A percentile compares a stretch with the other conserved stretches of the same genome.
These are phyloP conservation scores for Crocallis elinguaria DNA, from an alignment of 2,888 invertebrate genomes.

Conservation along the genomic window DNA sequence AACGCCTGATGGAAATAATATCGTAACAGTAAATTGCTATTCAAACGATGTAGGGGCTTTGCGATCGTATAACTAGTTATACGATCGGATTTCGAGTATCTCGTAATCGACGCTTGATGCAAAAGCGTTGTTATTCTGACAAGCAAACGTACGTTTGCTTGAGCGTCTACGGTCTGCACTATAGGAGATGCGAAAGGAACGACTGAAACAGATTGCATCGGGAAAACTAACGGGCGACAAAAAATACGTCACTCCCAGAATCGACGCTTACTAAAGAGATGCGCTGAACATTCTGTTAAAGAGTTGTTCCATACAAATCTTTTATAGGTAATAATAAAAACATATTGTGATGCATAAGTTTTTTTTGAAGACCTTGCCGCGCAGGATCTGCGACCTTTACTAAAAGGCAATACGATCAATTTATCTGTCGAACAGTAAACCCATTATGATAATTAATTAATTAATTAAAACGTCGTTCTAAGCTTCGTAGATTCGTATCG, in stretches of 20 bases:
- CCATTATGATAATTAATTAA: slow-evolving; percentile 32
- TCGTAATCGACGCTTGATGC: too few species aligned
- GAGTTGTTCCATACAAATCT: slow-evolving; percentile 53
- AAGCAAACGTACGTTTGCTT: too few species aligned
- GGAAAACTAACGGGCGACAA: slow-evolving; percentile 85
- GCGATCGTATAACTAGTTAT: too few species aligned
- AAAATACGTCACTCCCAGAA: slow-evolving; percentile 80
- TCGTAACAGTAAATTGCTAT: not conserved
- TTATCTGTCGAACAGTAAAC: slow-evolving; percentile 31
- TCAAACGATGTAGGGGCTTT: not conserved
- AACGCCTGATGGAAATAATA: not conserved
- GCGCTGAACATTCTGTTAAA: slow-evolving; percentile 15
- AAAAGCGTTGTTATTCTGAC: too few species aligned
- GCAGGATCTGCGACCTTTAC: slow-evolving; percentile 45
- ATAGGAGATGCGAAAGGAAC: slow-evolving; percentile 64
- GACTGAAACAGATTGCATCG: slow-evolving; percentile 83
- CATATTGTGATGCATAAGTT: slow-evolving; percentile 37
- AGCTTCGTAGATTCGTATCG: slow-evolving; percentile 31
- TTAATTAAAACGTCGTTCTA: slow-evolving; percentile 24
- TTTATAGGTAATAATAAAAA: slow-evolving; percentile 35
- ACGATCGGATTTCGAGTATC: too few species aligned
- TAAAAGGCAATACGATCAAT: slow-evolving; percentile 46
- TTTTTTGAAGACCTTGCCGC: slow-evolving; percentile 48
- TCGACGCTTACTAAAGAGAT: slow-evolving; percentile 77
- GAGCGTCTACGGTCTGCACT: too few species aligned